These are phyloP conservation scores for Premnoplex brunnescens DNA, from an alignment of 2,797 vertebrate genomes.

Conservation along the genomic window DNA sequence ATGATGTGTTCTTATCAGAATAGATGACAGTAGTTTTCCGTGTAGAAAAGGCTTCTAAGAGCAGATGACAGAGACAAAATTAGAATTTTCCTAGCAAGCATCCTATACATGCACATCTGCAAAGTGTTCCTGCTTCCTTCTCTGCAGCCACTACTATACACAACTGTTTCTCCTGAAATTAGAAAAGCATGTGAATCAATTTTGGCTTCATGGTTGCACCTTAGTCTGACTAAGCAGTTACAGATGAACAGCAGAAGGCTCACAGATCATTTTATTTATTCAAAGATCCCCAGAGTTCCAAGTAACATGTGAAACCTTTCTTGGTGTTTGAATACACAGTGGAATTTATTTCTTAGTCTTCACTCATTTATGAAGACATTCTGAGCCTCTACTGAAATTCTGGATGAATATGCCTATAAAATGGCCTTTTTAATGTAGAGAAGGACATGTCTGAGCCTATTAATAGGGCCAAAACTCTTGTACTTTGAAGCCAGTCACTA, in stretches of 20 bases:
- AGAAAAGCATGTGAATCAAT: not conserved
- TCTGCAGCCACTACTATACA: not conserved
- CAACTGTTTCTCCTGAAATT: not conserved
- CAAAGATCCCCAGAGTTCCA: not conserved
- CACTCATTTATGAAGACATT: not conserved
- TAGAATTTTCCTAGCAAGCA: not conserved
- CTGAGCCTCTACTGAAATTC: not conserved
- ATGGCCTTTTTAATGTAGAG: not conserved
- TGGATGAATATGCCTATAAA: not conserved
- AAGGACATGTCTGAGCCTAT: not conserved
- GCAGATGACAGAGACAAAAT: not conserved
- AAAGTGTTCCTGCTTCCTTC: not conserved
- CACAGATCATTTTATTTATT: not conserved
- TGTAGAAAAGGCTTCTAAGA: not conserved
- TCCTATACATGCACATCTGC: not conserved
- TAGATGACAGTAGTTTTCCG: not conserved
- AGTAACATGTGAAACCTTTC: not conserved
- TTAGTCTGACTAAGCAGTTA: constrained; percentile 3
- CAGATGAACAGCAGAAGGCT: not conserved
- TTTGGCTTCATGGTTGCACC: not conserved
- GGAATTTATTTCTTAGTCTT: not conserved
- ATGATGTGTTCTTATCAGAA: not conserved
- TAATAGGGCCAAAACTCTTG: not conserved
- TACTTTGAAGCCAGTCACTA: not conserved
- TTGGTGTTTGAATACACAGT: not conserved